These are phyloP conservation scores for Chaetoderma sp. DNA, from an alignment of 2,888 invertebrate species.

Conservation along the genomic window DNA sequence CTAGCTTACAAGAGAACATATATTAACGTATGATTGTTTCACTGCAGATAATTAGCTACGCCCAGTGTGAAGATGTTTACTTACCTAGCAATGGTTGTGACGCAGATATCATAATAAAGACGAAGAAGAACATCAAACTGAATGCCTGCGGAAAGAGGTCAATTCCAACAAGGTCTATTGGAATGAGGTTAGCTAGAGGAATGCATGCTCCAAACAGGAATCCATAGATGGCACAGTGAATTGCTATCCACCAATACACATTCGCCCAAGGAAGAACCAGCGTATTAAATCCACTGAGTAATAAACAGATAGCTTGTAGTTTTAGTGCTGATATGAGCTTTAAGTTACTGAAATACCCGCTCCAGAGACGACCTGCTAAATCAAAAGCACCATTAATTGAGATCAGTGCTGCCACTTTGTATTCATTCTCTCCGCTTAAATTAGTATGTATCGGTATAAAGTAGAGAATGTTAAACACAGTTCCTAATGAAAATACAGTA, in stretches of 20 bases:
- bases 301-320: slow-evolving; percentile 38
- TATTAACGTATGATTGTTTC: too few species aligned
- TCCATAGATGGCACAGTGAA: slow-evolving; percentile 52
- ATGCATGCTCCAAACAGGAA: slow-evolving; percentile 56
- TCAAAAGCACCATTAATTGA: slow-evolving; percentile 55
- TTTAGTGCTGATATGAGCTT: slow-evolving; percentile 46
- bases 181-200: slow-evolving; percentile 45
- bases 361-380: slow-evolving; percentile 45
- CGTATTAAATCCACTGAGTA: slow-evolving; percentile 45
- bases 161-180: slow-evolving; percentile 55
- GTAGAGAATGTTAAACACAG: too few species aligned
- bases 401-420: slow-evolving; percentile 48
- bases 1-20: too few species aligned
- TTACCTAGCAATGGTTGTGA: slow-evolving; percentile 55
- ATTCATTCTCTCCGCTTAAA: slow-evolving; percentile 42
- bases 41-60: too few species aligned
- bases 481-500: too few species aligned
- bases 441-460: too few species aligned
- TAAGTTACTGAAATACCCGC: slow-evolving; percentile 48
- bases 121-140: slow-evolving; percentile 51
- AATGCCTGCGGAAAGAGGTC: slow-evolving; percentile 47
- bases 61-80: too few species aligned
- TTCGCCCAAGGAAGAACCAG: slow-evolving; percentile 41
- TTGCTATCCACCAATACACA: slow-evolving; percentile 41
- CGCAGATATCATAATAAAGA: slow-evolving; percentile 51